Evolutionary conservation across 2,113 vertebrate genomes (phyloP).

Genomic region (Stomatorhinus ivindoensis): DNA sequence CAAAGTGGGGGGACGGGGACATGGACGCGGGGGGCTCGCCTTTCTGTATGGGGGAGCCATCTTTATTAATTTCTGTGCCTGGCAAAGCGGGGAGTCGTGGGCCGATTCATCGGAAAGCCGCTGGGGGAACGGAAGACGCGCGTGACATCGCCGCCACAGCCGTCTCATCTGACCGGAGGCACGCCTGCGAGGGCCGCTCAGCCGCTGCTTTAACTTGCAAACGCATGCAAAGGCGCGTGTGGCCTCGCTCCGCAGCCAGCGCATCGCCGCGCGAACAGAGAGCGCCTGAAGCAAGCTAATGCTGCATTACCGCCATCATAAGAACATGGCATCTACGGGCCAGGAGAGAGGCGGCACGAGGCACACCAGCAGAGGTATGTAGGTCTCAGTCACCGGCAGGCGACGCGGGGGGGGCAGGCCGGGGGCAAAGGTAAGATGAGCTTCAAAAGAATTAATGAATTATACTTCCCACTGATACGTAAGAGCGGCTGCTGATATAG

Average conservation of each 20-base stretch:
- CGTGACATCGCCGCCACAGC: neutral
- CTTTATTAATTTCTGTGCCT: neutral
- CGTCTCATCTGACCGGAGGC: neutral
- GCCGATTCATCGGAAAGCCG: neutral
- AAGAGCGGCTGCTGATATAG: neutral
- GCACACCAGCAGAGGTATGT: neutral
- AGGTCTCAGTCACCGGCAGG: neutral
- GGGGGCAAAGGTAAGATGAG: neutral
- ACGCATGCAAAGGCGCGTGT: conserved; percentile 53
- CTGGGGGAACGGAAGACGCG: neutral
- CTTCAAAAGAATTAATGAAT: neutral
- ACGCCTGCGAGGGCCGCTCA: conserved; percentile 7
- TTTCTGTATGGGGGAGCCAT: neutral
- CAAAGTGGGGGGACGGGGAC: conserved; percentile 16
- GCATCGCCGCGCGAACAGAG: neutral
- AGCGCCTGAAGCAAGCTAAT: neutral
- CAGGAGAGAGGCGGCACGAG: neutral
- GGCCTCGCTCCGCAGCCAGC: conserved; percentile 16
- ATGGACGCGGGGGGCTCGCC: no score
- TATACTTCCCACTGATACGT: neutral
- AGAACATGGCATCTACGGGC: neutral
- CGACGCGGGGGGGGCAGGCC: neutral
- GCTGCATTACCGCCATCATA: neutral
- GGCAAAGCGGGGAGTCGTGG: neutral
- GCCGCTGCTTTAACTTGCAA: conserved; percentile 63